A percentile compares a stretch with the other conserved stretches of the same genome.
Evolutionary conservation across 2,797 vertebrate species (phyloP).

Genomic region (Chaunax sp.): DNA sequence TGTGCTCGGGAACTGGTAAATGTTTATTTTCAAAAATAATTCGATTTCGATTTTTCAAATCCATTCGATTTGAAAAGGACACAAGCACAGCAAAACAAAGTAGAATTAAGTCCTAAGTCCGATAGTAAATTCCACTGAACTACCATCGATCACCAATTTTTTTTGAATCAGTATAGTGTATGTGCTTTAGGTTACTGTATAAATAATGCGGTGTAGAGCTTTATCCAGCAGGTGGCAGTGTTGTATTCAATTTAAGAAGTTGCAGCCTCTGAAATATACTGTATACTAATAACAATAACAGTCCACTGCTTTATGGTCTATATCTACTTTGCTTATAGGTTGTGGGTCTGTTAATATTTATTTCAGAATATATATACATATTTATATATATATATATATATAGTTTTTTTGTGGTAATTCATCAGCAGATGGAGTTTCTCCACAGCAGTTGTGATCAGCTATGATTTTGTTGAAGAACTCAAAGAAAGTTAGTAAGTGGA

Average conservation of each 20-base stretch:
- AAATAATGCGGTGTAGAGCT: constrained; percentile 39
- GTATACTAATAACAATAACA: constrained; percentile 32
- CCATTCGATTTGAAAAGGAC: not conserved
- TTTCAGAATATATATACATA: too few relatives aligned
- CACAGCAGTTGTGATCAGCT: not conserved
- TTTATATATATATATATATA: too few relatives aligned
- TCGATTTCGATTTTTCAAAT: not conserved
- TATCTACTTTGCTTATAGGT: not conserved
- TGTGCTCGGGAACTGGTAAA: too few relatives aligned
- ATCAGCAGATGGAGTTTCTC: not conserved
- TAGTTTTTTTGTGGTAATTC: too few relatives aligned
- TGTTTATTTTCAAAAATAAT: not conserved
- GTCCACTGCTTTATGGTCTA: constrained; percentile 27
- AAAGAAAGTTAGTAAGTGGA: not conserved
- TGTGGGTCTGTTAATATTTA: too few relatives aligned
- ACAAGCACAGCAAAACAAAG: not conserved
- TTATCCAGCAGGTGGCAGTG: constrained; percentile 71
- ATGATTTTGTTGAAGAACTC: not conserved
- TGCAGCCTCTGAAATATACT: not conserved
- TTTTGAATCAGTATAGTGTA: not conserved
- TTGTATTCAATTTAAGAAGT: constrained; percentile 60
- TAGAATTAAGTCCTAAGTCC: not conserved
- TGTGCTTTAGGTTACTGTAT: not conserved
- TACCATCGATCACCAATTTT: not conserved
- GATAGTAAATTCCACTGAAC: not conserved